phyloP scores from a whole-genome alignment of 2,113 vertebrate genomes.

The Hippolais icterina region DNA sequence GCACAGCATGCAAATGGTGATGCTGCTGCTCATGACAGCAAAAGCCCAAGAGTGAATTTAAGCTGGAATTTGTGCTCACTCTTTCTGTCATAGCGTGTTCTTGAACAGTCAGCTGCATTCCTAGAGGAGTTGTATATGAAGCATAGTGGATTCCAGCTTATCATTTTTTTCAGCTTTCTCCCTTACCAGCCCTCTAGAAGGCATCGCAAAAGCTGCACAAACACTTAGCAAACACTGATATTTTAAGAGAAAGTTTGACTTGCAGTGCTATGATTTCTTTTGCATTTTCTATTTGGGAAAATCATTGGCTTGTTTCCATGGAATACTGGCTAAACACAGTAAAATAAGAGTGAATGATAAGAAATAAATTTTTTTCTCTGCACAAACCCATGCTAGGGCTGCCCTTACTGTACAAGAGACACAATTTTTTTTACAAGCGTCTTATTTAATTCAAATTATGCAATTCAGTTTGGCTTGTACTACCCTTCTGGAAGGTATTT shows the following conservation, averaged over 20 bases:
- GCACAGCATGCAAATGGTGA: background rate
- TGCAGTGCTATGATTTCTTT: background rate
- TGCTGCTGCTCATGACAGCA: background rate
- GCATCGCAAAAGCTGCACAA: background rate
- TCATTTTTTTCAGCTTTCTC: background rate
- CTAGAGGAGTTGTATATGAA: background rate
- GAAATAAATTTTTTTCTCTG: background rate
- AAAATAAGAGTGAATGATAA: background rate
- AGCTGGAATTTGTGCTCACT: background rate
- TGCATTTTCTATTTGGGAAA: background rate
- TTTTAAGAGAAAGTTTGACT: background rate
- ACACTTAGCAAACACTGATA: background rate
- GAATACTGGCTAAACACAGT: background rate
- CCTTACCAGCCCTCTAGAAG: background rate
- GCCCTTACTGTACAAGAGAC: background rate
- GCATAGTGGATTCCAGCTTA: background rate
- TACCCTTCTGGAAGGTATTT: background rate
- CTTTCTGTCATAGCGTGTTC: background rate
- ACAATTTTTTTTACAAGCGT: background rate
- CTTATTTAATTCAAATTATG: background rate
- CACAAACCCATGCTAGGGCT: background rate
- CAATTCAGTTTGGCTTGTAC: background rate
- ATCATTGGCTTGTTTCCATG: background rate
- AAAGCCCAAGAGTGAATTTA: background rate
- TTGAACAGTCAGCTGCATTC: background rate